Percentiles rank a stretch among this genome's conserved stretches.
Evolutionary conservation across 2,888 invertebrate genomes (phyloP).

Genomic region (Diarsia dahlii): DNA sequence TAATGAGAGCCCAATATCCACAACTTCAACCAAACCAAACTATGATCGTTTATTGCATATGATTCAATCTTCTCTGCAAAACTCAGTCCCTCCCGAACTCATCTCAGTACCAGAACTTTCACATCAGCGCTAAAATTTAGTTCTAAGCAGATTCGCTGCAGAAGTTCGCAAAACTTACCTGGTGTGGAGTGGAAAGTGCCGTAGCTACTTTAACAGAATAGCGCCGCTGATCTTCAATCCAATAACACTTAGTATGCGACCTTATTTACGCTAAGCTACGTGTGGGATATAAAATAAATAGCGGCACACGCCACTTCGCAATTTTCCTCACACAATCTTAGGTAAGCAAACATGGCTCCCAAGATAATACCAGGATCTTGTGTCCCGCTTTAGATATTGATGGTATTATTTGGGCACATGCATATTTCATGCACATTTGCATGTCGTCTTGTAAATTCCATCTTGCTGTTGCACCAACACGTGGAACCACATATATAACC

Average conservation of each 20-base stretch:
- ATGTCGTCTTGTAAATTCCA: background rate
- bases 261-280: constrained; percentile 26
- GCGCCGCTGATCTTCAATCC: constrained; percentile 25
- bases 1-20: background rate
- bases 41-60: background rate
- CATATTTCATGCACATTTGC: constrained; percentile 40
- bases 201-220: constrained; percentile 16
- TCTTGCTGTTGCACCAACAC: no score
- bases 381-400: constrained; percentile 15
- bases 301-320: background rate
- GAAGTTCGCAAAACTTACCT: background rate
- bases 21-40: background rate
- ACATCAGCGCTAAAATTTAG: background rate
- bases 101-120: background rate
- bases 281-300: constrained; percentile 45
- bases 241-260: constrained; percentile 38
- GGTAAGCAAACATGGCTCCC: constrained; percentile 23
- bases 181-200: background rate
- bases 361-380: constrained; percentile 11
- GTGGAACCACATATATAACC: background rate
- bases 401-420: constrained; percentile 21
- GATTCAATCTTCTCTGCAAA: background rate
- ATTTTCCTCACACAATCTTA: constrained; percentile 17
- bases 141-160: background rate
- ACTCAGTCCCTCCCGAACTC: background rate